Conservation (phyloP, 2,113 vertebrate genomes). For the Paralichthys olivaceus region DNA sequence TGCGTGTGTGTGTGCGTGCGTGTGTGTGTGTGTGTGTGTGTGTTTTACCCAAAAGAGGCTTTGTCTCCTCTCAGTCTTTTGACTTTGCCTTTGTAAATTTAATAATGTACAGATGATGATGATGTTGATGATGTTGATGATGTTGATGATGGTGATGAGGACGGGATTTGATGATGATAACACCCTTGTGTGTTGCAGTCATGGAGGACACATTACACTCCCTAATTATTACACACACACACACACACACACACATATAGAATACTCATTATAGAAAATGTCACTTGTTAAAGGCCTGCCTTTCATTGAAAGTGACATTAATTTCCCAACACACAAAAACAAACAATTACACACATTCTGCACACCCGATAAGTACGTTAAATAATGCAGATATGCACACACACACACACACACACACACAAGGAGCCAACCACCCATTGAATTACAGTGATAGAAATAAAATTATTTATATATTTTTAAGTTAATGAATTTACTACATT, state of each 20-base stretch:
- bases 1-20: no score
- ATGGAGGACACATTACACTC: constrained; percentile 33
- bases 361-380: no score
- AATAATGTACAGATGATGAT: constrained; percentile 45
- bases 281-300: no score
- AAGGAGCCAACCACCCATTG: no score
- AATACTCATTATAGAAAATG: no score
- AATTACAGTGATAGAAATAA: no score
- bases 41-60: background rate
- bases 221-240: background rate
- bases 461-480: no score
- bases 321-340: background rate
- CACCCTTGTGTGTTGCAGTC: constrained; percentile 24
- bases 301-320: no score
- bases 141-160: constrained; percentile 23
- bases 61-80: background rate
- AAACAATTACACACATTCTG: background rate
- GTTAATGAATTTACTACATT: no score
- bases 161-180: constrained; percentile 27
- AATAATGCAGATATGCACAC: no score
- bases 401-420: no score
- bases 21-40: no score
- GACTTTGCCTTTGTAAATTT: constrained; percentile 21
- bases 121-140: constrained; percentile 35
- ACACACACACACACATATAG: background rate